phyloP scores from a whole-genome alignment of 2,113 vertebrate genomes.

The Onychorhynchus coronatus region DNA sequence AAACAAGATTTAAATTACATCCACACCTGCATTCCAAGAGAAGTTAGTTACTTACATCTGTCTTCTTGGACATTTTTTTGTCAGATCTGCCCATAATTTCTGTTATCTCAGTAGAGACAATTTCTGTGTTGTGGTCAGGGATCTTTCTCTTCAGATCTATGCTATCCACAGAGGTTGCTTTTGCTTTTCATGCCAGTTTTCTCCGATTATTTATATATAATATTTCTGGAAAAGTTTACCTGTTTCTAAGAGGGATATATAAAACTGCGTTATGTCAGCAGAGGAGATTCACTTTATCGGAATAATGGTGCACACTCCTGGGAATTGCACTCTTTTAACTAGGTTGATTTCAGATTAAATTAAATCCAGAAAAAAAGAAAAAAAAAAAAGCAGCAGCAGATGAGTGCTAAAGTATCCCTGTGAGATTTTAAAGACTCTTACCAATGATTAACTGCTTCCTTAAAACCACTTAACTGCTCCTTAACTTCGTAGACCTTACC shows the following conservation, averaged over 20 bases:
- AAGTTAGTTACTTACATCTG: background rate
- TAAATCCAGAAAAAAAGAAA: background rate
- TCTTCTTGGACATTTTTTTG: background rate
- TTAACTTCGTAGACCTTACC: background rate
- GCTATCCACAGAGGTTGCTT: background rate
- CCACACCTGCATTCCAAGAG: background rate
- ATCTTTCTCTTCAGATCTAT: background rate
- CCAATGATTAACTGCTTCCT: slow-evolving; percentile 22
- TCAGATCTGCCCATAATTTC: background rate
- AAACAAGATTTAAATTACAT: background rate
- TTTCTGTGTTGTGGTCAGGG: background rate
- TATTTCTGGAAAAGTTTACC: background rate
- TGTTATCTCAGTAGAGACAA: background rate
- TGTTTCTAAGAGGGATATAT: background rate
- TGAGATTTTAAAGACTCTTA: slow-evolving; percentile 35
- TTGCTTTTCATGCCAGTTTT: background rate
- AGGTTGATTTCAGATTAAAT: slow-evolving; percentile 10
- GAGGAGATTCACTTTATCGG: background rate
- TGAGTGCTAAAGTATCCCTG: background rate
- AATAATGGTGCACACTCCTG: background rate
- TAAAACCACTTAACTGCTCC: background rate
- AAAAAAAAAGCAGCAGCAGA: background rate
- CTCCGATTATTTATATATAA: background rate
- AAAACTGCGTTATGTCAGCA: background rate
- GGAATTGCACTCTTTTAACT: background rate